Conservation (phyloP, 2,888 invertebrate genomes). For the Acanthosepion esculentum region DNA sequence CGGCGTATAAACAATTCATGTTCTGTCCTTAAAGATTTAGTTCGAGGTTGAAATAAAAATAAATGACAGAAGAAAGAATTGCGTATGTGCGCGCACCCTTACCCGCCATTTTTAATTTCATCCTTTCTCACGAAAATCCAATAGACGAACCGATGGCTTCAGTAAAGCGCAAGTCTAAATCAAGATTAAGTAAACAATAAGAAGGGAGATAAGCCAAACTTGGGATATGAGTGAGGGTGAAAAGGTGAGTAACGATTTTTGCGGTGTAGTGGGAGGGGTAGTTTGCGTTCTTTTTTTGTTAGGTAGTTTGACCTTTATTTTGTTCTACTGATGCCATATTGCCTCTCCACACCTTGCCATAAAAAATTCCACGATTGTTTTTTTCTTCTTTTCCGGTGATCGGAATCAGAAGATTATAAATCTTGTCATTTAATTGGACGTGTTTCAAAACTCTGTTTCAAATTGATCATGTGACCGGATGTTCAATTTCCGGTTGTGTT, state of each 20-base stretch:
- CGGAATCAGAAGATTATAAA: neutral
- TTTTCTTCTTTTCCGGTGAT: neutral
- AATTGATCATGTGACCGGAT: slow-evolving; percentile 16
- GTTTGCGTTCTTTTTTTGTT: neutral
- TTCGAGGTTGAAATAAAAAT: neutral
- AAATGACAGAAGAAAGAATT: neutral
- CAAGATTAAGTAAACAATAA: neutral
- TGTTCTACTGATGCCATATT: neutral
- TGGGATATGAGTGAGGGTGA: neutral
- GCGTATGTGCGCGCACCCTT: neutral
- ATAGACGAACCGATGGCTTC: neutral
- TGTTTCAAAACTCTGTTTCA: neutral
- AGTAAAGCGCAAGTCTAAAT: neutral
- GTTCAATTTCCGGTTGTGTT: neutral
- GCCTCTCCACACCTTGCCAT: neutral
- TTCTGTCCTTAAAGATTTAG: neutral
- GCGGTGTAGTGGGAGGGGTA: too few relatives aligned
- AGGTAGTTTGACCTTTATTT: neutral
- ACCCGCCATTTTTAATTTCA: neutral
- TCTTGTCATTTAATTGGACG: neutral
- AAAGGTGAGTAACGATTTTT: neutral
- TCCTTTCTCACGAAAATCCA: neutral
- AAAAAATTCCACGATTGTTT: neutral
- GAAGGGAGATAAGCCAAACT: neutral
- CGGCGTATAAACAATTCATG: neutral